Evolutionary conservation across 2,113 vertebrate genomes (phyloP).

Genomic region (Trematomus loennbergii): DNA sequence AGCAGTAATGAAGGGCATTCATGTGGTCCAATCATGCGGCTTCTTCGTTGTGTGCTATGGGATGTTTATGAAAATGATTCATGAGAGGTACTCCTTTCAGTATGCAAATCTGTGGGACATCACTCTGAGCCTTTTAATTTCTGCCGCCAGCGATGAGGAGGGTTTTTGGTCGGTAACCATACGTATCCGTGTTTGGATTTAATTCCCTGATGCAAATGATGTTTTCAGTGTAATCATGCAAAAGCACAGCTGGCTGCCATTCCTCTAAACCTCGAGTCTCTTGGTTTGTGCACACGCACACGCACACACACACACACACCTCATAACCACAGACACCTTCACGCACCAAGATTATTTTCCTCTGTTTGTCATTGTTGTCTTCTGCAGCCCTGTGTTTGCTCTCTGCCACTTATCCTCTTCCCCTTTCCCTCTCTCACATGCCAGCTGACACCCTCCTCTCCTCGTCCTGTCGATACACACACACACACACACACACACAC

Average conservation of each 20-base stretch:
- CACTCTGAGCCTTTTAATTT: conserved; percentile 63
- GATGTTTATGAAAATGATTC: conserved; percentile 68
- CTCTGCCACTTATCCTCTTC: conserved; percentile 33
- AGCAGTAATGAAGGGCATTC: not conserved
- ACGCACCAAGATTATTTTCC: not conserved
- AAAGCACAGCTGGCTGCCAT: conserved; percentile 78
- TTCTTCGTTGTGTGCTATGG: conserved; percentile 53
- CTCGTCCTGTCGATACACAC: not conserved
- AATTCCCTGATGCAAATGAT: conserved; percentile 79
- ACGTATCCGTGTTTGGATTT: conserved; percentile 73
- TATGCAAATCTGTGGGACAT: conserved; percentile 75
- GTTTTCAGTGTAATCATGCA: conserved; percentile 80
- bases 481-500: too few species aligned
- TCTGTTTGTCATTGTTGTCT: conserved; percentile 39
- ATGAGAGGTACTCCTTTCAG: conserved; percentile 66
- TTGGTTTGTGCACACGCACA: conserved; percentile 2
- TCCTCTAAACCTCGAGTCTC: conserved; percentile 54
- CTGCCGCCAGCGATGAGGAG: conserved; percentile 17
- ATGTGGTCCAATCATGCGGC: conserved; percentile 60
- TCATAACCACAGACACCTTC: conserved; percentile 17
- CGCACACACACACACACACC: not conserved
- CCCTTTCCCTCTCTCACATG: conserved; percentile 31
- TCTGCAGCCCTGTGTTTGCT: conserved; percentile 33
- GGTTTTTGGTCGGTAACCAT: conserved; percentile 57
- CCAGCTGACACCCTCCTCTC: conserved; percentile 35